Percentiles rank a stretch among this genome's conserved stretches.
phyloP scores from a whole-genome alignment of 2,888 invertebrate genomes.

The Drosophila kanekoi region DNA sequence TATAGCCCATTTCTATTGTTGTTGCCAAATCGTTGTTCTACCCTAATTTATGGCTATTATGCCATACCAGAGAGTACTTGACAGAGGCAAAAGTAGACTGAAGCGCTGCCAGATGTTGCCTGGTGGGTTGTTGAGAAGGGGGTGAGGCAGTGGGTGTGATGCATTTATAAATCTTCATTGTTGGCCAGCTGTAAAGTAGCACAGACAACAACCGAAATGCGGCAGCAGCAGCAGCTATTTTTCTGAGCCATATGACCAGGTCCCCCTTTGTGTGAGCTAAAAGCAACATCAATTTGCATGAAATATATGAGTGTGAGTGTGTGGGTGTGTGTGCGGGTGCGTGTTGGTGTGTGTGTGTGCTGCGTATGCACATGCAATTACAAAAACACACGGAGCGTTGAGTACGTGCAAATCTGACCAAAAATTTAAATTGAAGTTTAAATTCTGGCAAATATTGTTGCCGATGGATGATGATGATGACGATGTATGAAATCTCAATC shows the following conservation, averaged over 20 bases:
- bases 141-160: constrained; percentile 28
- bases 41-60: constrained; percentile 77
- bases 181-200: constrained; percentile 75
- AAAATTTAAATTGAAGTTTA: constrained; percentile 81
- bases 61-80: constrained; percentile 61
- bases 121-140: constrained; percentile 1
- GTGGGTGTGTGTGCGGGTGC: constrained; percentile 24
- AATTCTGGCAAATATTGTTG: constrained; percentile 69
- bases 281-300: constrained; percentile 79
- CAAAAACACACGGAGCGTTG: constrained; percentile 71
- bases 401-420: constrained; percentile 81
- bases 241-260: constrained; percentile 60
- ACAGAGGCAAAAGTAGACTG: constrained; percentile 47
- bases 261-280: constrained; percentile 53
- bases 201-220: constrained; percentile 75
- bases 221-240: constrained; percentile 47
- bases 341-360: constrained; percentile 38
- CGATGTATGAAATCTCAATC: constrained; percentile 62
- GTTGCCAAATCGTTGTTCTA: constrained; percentile 69
- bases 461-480: constrained; percentile 49
- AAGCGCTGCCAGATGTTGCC: constrained; percentile 39
- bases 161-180: constrained; percentile 78
- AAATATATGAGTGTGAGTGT: constrained; percentile 38
- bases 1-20: constrained; percentile 53
- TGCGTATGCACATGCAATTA: constrained; percentile 70